These are phyloP conservation scores for Merops nubicus DNA, from an alignment of 2,113 vertebrate species.

Conservation along the genomic window DNA sequence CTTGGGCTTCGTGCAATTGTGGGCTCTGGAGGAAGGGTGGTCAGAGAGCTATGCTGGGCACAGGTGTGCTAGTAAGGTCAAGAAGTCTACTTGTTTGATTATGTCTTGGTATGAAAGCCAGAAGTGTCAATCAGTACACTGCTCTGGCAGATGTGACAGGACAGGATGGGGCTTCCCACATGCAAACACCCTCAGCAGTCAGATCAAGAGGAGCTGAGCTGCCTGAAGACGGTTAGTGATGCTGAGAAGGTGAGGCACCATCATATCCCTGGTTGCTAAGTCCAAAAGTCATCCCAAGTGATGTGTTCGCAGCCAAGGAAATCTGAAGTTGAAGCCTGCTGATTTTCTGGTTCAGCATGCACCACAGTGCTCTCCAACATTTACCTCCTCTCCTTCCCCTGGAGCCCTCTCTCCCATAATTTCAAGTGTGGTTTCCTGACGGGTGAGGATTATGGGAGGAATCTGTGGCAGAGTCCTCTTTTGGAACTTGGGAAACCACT, in stretches of 20 bases:
- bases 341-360: neutral
- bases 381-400: neutral
- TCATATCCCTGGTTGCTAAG: accelerated
- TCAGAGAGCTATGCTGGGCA: neutral
- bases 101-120: neutral
- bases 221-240: neutral
- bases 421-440: neutral
- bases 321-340: neutral
- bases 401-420: neutral
- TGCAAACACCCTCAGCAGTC: neutral
- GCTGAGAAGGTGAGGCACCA: neutral
- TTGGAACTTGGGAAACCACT: neutral
- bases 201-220: neutral
- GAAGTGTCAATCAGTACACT: accelerated
- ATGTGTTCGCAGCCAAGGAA: neutral
- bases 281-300: neutral
- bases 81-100: neutral
- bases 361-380: neutral
- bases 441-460: neutral
- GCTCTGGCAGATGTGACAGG: neutral
- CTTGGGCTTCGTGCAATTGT: accelerated
- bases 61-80: neutral
- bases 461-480: neutral
- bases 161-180: neutral
- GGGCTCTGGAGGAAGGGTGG: neutral